phyloP scores from a whole-genome alignment of 2,888 invertebrate genomes.

The Diaphora mendica region DNA sequence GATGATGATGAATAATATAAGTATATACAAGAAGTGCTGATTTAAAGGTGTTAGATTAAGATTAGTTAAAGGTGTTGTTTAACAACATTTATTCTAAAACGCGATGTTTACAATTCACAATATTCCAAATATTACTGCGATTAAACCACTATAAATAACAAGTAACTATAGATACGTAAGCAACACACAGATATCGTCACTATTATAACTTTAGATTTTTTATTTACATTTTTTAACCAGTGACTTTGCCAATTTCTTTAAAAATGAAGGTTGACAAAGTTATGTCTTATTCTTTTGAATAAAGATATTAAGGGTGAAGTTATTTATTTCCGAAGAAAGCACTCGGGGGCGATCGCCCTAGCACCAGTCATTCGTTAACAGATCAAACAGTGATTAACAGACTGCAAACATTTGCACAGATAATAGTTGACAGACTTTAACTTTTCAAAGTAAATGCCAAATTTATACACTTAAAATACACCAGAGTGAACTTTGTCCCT shows the following conservation, averaged over 20 bases:
- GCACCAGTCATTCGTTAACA: constrained; percentile 31
- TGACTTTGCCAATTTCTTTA: background rate
- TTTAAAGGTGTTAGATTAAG: no score
- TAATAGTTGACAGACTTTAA: constrained; percentile 44
- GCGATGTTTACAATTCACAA: no score
- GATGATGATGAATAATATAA: no score
- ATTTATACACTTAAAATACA: background rate
- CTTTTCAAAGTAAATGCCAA: constrained; percentile 31
- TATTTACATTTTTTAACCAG: background rate
- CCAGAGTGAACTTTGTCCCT: constrained; percentile 16
- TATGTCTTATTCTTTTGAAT: background rate
- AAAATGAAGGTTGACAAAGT: background rate
- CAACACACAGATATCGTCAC: no score
- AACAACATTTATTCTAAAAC: no score
- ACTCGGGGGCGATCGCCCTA: constrained; percentile 19
- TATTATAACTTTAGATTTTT: background rate
- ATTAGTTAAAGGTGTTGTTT: no score
- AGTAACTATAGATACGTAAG: no score
- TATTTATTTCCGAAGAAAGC: constrained; percentile 8
- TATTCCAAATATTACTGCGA: no score
- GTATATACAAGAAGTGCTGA: no score
- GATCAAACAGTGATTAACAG: constrained; percentile 47
- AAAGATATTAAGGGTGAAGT: background rate
- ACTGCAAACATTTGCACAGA: constrained; percentile 39
- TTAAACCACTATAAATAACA: no score